These are phyloP conservation scores for Cephus cinctus DNA, from an alignment of 1,140 invertebrate species.

Conservation along the genomic window DNA sequence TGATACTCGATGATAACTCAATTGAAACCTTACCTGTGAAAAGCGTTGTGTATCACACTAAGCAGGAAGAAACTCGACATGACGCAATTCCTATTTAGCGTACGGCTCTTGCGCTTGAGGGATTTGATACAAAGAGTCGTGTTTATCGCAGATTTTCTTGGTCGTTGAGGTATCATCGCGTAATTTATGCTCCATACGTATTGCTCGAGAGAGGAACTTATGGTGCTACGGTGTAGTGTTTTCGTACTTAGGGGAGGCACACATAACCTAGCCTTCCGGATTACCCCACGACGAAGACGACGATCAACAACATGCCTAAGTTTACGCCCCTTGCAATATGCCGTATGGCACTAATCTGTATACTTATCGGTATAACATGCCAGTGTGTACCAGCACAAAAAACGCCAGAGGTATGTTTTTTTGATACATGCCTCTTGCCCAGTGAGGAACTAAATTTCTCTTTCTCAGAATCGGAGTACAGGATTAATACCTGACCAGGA, in stretches of 20 bases:
- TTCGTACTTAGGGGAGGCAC: neutral
- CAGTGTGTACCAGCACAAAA: constrained; percentile 8
- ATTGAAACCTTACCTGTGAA: too few species aligned
- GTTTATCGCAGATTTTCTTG: too few species aligned
- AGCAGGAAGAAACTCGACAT: too few species aligned
- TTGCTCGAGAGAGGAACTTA: too few species aligned
- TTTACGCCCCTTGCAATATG: neutral
- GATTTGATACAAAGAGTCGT: too few species aligned
- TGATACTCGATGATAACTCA: too few species aligned
- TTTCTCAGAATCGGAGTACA: constrained; percentile 51
- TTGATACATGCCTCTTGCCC: neutral
- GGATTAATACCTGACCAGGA: constrained; percentile 67
- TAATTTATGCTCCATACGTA: too few species aligned
- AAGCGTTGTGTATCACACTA: too few species aligned
- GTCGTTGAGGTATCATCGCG: too few species aligned
- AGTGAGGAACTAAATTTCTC: neutral
- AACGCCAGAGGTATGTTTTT: constrained; percentile 10
- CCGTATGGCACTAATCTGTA: neutral
- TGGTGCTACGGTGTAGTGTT: too few species aligned
- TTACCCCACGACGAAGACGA: neutral
- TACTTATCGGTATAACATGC: neutral
- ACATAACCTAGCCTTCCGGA: neutral
- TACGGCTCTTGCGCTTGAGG: too few species aligned
- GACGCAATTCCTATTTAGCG: too few species aligned
- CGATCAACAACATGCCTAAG: neutral